phyloP scores from a whole-genome alignment of 2,888 invertebrate genomes.

The Ophion ventricosus region DNA sequence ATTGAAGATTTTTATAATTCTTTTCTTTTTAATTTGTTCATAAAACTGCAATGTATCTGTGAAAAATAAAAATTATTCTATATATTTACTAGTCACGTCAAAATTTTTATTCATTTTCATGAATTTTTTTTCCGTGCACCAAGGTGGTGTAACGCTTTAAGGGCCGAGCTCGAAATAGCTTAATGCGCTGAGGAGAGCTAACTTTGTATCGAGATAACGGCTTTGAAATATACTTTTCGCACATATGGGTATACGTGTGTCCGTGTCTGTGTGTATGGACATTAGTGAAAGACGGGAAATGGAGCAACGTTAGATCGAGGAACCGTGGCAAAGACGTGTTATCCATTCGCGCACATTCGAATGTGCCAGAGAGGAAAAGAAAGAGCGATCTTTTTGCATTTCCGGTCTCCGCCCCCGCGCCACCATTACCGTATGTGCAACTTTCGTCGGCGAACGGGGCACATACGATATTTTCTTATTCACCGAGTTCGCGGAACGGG shows the following conservation, averaged over 20 bases:
- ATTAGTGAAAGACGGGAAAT: conserved; percentile 49
- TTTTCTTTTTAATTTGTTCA: no score
- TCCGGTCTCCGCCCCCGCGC: conserved; percentile 61
- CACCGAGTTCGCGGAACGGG: conserved; percentile 56
- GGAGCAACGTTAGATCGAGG: conserved; percentile 43
- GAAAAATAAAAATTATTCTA: no score
- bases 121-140: no score
- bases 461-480: conserved; percentile 55
- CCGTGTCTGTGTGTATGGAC: background rate
- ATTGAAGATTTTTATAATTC: no score
- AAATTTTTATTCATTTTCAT: no score
- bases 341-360: conserved; percentile 48
- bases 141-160: background rate
- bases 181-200: background rate
- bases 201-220: background rate
- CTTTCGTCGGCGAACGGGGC: conserved; percentile 44
- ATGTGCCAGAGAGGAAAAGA: conserved; percentile 27
- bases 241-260: background rate
- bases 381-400: conserved; percentile 41
- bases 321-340: conserved; percentile 53
- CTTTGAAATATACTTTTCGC: background rate
- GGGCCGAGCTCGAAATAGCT: background rate
- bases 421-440: conserved; percentile 40
- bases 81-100: no score
- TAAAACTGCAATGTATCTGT: no score